Evolutionary conservation across 1,140 invertebrate genomes (phyloP), one percentile per base, ranked within the genome.

Genomic region (Megalopta genalis): DNA sequence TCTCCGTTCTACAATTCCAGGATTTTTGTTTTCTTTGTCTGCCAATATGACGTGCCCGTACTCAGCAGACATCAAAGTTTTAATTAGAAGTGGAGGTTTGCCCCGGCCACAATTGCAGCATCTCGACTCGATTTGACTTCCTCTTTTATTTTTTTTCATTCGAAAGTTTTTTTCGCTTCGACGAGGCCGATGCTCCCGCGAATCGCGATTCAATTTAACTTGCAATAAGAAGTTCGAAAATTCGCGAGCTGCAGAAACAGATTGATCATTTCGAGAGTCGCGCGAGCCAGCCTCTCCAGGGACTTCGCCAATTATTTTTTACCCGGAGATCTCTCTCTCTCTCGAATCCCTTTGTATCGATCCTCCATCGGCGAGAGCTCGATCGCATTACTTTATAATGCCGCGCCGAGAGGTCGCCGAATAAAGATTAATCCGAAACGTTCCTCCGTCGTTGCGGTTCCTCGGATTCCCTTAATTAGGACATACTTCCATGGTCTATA

Each of bases 401-500:
- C 32, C 9, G 12, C 8, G 14, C 18, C 8, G 23, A 60, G 12
- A 32, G 25, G 8, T 16, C 10, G 16, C n/a, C 16, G 59, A 57
- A n/a, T 57, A 39, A 49, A 52, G 64, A 66, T 52, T 63, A n/a
- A 27, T 60, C 59, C 62, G 21, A 25, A 59, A 80, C 16, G 75
- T 72, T 72, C 67, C 67, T 73, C 21, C 9, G 49, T 57, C 54
- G 21, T 7, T 7, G 14, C 68, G 23, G 52, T 32, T 39, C 66
- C 59, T 66, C 49, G 65, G 27, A 32, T 12, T 62, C 68, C 27
- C 54, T 82, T 89, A 89, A 90, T 86, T 89, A 85, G 82, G 70
- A 89, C 86, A 87, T 86, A 88, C 72, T 83, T 78, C 62, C 64
- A 12, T 74, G 76, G 86, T 85, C 83, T 65, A 83, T 77, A 80